These are phyloP conservation scores for Drosophila nannoptera DNA, from an alignment of 1,140 invertebrate species.

Conservation along the genomic window DNA sequence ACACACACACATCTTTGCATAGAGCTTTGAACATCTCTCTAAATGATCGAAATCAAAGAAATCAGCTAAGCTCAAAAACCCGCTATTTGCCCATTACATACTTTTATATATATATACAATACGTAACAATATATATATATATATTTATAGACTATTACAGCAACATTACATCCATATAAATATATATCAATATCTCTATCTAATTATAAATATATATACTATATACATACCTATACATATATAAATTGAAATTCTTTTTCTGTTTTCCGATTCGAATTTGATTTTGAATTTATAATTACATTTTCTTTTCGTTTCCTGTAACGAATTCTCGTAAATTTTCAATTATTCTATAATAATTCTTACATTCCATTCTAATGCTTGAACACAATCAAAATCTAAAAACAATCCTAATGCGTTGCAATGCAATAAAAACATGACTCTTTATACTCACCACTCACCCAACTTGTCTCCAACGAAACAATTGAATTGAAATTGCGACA, in stretches of 20 bases:
- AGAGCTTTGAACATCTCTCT: conserved; percentile 66
- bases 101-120: conserved; percentile 14
- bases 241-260: conserved; percentile 12
- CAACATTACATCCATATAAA: neutral
- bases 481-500: conserved; percentile 21
- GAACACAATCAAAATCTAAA: conserved; percentile 46
- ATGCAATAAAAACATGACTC: conserved; percentile 54
- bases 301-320: neutral
- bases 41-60: conserved; percentile 54
- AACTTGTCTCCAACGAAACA: conserved; percentile 54
- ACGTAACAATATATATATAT: conserved; percentile 30
- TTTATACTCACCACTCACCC: conserved; percentile 71
- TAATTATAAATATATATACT: conserved; percentile 6
- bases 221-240: conserved; percentile 16
- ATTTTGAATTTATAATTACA: neutral
- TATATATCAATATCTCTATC: neutral
- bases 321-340: conserved; percentile 52
- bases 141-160: conserved; percentile 40
- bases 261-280: conserved; percentile 42
- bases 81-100: conserved; percentile 46
- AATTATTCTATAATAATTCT: conserved; percentile 73
- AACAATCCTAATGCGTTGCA: conserved; percentile 69
- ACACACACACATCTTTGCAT: conserved; percentile 26
- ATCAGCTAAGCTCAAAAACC: conserved; percentile 16
- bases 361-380: conserved; percentile 73